Conservation (phyloP, 2,113 vertebrate genomes). For the Xyrauchen texanus region DNA sequence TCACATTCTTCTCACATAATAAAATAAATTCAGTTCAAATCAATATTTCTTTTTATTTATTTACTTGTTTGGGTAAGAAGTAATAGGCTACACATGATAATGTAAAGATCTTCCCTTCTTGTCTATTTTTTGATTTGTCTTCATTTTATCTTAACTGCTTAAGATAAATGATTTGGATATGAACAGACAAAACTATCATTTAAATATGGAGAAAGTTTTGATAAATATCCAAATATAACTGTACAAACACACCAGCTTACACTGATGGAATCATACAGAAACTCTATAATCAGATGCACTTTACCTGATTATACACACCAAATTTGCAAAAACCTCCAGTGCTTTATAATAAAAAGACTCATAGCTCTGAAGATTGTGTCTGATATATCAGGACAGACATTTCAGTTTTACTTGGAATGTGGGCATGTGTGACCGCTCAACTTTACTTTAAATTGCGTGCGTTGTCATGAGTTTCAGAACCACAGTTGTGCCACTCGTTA, state of each 20-base stretch:
- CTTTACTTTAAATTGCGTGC: slow-evolving; percentile 7
- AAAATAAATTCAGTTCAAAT: too few species aligned
- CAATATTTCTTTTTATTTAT: too few species aligned
- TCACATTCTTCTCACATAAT: too few species aligned
- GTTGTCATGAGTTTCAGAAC: background rate
- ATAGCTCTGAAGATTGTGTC: slow-evolving; percentile 40
- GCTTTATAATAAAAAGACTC: slow-evolving; percentile 56
- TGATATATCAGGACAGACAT: slow-evolving; percentile 45
- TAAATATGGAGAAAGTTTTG: background rate
- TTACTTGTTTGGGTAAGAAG: too few species aligned
- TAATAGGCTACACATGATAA: too few species aligned
- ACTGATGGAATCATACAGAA: slow-evolving; percentile 27
- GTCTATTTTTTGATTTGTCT: too few species aligned
- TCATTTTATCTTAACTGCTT: too few species aligned
- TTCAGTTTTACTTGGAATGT: slow-evolving; percentile 42
- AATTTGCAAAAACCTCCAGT: slow-evolving; percentile 48
- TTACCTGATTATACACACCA: slow-evolving; percentile 49
- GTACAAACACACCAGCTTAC: background rate
- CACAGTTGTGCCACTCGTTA: background rate
- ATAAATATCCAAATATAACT: background rate
- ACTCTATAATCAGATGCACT: slow-evolving; percentile 32
- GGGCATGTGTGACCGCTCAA: slow-evolving; percentile 4
- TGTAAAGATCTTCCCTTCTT: too few species aligned
- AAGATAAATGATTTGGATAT: too few species aligned
- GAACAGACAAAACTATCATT: background rate